Evolutionary conservation across 2,113 vertebrate species (phyloP).

Genomic region (Sorex araneus): DNA sequence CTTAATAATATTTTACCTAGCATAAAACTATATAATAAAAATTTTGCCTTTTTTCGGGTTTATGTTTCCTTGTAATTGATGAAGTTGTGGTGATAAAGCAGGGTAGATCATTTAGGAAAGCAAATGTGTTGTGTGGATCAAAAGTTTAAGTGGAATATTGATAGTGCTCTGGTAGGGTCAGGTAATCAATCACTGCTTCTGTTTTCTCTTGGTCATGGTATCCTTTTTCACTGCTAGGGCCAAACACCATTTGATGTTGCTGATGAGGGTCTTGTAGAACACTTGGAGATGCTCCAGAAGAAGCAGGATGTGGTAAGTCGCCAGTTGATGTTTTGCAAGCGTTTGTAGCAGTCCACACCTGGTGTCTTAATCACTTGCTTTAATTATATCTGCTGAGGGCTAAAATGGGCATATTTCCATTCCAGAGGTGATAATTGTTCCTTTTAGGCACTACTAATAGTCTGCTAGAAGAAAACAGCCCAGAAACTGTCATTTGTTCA

Average conservation of each 20-base stretch:
- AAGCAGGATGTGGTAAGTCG: slow-evolving; percentile 89
- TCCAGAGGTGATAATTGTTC: not conserved
- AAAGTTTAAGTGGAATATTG: not conserved
- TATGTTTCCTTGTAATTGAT: not conserved
- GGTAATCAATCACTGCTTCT: not conserved
- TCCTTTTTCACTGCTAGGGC: slow-evolving; percentile 83
- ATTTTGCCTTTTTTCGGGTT: no score
- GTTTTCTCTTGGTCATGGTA: not conserved
- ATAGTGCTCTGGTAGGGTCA: not conserved
- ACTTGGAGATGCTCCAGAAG: slow-evolving; percentile 91
- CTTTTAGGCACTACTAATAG: not conserved
- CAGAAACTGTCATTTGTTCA: not conserved
- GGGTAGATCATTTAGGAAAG: not conserved
- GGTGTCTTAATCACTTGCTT: not conserved
- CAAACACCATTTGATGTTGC: slow-evolving; percentile 91
- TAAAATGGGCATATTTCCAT: not conserved
- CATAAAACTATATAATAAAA: not conserved
- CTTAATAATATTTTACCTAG: not conserved
- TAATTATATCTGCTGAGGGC: not conserved
- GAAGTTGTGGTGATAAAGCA: not conserved
- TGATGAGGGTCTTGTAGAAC: slow-evolving; percentile 90
- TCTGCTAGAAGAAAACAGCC: not conserved
- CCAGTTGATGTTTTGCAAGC: slow-evolving; percentile 13
- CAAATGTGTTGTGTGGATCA: not conserved
- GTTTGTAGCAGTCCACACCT: slow-evolving; percentile 4